Percentiles rank a stretch among this genome's conserved stretches.
These are phyloP conservation scores for Sprattus sprattus DNA, from an alignment of 2,113 vertebrate species.

Conservation along the genomic window DNA sequence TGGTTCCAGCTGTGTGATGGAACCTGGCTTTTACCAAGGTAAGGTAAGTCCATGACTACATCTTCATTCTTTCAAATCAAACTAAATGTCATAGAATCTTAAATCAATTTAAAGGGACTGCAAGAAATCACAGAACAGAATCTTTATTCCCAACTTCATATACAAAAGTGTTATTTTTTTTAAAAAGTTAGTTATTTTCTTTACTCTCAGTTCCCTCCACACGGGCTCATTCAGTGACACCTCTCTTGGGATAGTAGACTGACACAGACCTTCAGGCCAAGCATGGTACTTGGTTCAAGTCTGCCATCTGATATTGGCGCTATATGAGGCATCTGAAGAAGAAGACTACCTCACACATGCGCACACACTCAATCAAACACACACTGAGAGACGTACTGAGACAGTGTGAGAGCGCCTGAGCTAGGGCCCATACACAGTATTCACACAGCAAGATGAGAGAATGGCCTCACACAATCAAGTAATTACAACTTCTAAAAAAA, in stretches of 20 bases:
- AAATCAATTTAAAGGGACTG: background rate
- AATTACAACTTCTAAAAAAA: background rate
- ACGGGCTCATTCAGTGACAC: background rate
- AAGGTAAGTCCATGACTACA: background rate
- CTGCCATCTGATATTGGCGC: constrained; percentile 9
- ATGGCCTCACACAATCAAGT: background rate
- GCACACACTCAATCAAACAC: background rate
- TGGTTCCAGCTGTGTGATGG: background rate
- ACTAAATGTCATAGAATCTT: background rate
- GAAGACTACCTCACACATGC: background rate
- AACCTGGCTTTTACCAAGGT: background rate
- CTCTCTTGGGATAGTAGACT: background rate
- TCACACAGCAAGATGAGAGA: background rate
- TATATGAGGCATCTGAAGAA: constrained; percentile 1
- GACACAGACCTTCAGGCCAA: constrained; percentile 20
- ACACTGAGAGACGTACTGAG: background rate
- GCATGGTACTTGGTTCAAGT: background rate
- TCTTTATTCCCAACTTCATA: background rate
- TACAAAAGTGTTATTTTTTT: too few species aligned
- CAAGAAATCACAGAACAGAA: background rate
- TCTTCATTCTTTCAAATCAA: background rate
- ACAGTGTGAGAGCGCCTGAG: background rate
- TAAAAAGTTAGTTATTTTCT: too few species aligned
- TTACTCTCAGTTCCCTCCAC: too few species aligned
- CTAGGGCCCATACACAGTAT: background rate